Evolutionary conservation across 2,888 invertebrate species (phyloP).

Genomic region (Conus canariensis): DNA sequence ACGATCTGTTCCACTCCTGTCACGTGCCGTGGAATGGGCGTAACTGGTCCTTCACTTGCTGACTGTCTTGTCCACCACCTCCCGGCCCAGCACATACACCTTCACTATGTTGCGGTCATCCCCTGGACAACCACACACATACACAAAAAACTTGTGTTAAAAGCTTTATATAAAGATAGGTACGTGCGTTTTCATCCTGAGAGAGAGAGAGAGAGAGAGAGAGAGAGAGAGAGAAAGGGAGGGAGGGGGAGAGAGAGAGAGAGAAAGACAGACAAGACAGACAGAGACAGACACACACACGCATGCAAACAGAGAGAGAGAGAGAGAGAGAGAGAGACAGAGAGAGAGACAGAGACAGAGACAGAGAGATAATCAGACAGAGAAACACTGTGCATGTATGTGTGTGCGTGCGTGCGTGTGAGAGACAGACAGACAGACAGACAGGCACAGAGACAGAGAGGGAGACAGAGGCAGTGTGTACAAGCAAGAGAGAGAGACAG

Average conservation of each 20-base stretch:
- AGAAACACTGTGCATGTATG: background rate
- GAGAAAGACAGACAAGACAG: background rate
- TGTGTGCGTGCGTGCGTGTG: too few relatives aligned
- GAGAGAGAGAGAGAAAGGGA: background rate
- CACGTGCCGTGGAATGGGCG: background rate
- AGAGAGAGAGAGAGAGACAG: background rate
- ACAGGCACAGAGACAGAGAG: too few relatives aligned
- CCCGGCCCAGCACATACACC: slow-evolving; percentile 83
- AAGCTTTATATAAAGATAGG: too few relatives aligned
- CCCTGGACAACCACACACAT: slow-evolving; percentile 79
- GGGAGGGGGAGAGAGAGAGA: background rate
- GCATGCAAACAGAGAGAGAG: background rate
- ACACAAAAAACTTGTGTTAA: too few relatives aligned
- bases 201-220: background rate
- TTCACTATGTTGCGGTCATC: slow-evolving; percentile 90
- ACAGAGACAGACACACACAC: background rate
- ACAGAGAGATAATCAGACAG: background rate
- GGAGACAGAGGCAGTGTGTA: too few relatives aligned
- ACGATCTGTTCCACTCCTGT: too few relatives aligned
- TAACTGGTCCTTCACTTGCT: background rate
- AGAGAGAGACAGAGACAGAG: background rate
- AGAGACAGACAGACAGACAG: too few relatives aligned
- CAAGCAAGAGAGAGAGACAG: too few relatives aligned
- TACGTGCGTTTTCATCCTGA: background rate
- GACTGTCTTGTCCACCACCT: slow-evolving; percentile 16